Conservation (phyloP, 30 jellyfish, hydroid and myxozoan genomes). For the Aurelia aurita region DNA sequence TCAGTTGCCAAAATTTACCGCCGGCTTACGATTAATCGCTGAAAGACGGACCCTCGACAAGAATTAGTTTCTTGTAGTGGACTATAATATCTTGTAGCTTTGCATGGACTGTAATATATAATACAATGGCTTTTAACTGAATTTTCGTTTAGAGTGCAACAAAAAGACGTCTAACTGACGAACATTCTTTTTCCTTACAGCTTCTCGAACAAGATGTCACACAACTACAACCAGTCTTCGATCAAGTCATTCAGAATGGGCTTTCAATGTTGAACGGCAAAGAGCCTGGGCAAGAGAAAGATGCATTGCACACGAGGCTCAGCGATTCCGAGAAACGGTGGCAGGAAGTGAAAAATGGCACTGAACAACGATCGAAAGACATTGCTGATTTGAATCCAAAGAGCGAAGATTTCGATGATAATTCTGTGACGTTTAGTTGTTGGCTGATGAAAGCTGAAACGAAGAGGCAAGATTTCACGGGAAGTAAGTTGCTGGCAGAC, state of each 20-base stretch:
- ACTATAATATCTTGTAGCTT: no score
- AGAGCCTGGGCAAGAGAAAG: slow-evolving; percentile 85
- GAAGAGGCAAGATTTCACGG: slow-evolving; percentile 27
- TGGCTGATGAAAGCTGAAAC: slow-evolving; percentile 90
- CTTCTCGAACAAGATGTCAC: slow-evolving; percentile 82
- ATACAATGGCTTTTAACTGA: no score
- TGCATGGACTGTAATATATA: no score
- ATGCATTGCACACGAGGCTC: slow-evolving; percentile 76
- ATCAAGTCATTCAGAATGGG: slow-evolving; percentile 81
- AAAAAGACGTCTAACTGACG: no score
- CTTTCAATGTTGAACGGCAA: slow-evolving; percentile 72
- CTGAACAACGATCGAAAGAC: slow-evolving; percentile 72
- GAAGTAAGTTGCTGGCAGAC: slow-evolving; percentile 29
- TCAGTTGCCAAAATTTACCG: no score
- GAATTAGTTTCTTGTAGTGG: no score
- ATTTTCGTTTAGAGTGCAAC: no score
- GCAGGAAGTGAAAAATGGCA: slow-evolving; percentile 65
- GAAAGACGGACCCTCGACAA: no score
- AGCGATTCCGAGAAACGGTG: slow-evolving; percentile 70
- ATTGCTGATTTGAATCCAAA: slow-evolving; percentile 78
- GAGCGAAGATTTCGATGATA: slow-evolving; percentile 59
- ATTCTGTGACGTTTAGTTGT: slow-evolving; percentile 82
- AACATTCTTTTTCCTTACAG: slow-evolving; percentile 30
- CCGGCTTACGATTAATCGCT: no score
- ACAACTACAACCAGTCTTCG: slow-evolving; percentile 85